phyloP scores from a whole-genome alignment of 2,888 invertebrate genomes.

The Lasioglossum figueresi region DNA sequence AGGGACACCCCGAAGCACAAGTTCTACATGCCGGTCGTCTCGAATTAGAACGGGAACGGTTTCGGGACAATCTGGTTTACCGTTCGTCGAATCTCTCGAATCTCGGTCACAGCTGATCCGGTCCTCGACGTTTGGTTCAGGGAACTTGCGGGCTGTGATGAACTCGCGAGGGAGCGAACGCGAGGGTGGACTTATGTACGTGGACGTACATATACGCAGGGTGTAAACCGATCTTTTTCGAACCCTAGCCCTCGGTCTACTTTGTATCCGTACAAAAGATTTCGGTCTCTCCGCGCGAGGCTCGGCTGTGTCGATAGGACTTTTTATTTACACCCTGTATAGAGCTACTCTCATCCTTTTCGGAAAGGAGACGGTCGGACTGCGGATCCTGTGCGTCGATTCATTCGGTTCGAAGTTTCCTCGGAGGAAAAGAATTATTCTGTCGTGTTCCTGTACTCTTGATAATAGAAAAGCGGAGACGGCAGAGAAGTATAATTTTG shows the following conservation, averaged over 20 bases:
- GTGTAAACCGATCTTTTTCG: neutral
- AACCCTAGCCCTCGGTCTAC: neutral
- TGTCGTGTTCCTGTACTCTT: neutral
- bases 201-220: neutral
- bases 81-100: neutral
- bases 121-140: neutral
- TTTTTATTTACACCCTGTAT: neutral
- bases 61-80: neutral
- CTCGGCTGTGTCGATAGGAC: neutral
- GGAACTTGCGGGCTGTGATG: slow-evolving; percentile 55
- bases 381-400: neutral
- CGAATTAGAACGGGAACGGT: slow-evolving; percentile 77
- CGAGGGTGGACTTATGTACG: neutral
- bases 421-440: neutral
- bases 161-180: slow-evolving; percentile 33
- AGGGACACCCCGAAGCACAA: slow-evolving; percentile 94
- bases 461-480: neutral
- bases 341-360: neutral
- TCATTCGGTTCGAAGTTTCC: neutral
- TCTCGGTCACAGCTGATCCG: neutral
- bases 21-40: slow-evolving; percentile 90
- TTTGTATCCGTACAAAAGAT: neutral
- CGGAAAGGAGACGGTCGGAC: neutral
- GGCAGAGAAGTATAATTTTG: neutral
- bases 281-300: neutral